Base-by-base conservation (phyloP, 2,888 invertebrate genomes). In the Kuschelorhynchus macadamiae region DNA sequence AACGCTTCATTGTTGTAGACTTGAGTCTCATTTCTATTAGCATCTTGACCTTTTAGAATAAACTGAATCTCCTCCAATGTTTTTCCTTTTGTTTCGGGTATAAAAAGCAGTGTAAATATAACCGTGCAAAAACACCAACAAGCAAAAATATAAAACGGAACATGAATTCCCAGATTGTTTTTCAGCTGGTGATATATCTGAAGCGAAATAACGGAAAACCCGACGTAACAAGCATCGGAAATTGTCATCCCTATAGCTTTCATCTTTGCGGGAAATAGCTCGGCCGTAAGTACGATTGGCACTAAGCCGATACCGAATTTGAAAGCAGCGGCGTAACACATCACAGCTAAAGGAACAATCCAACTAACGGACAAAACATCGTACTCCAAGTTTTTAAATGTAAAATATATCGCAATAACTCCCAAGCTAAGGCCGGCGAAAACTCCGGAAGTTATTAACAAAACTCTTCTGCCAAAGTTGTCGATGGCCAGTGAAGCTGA, bases 181-280 rank as follows among this genome's bases (percentile, higher is more conserved):
- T 70, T 72, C 62, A 76, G 55, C 33, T 65, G 74, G 49, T 82
- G 80, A 72, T 81, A 84, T 39, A 83, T 63, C 59, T 81, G 78
- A 11, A 83, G 72, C 5, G 81, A 80, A 8, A 82, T 76, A 0
- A 82, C 73, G 1, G 81, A 80, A 71, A 82, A 82, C 9, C 80
- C 74, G 1, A 83, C 80, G 64, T 83, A 84, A 74, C 80, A 78
- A 1, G 79, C 77, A 61, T 84, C 83, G 0, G 83, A 79, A 36
- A 82, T 66, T 0, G 84, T 82, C 83, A 83, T 83, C 2, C 83
- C 84, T 68, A 81, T 78, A 0, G 83, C 84, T 76, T 84, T 84
- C 14, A 83, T 79, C 64, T 79, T 81, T 2, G 84, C 82, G 0
- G 84, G 83, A 70, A 84, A 84, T 9, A 84, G 61, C 70, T 84